Evolutionary conservation across 1,140 invertebrate species (phyloP).

Genomic region (Drosophila repletoides): DNA sequence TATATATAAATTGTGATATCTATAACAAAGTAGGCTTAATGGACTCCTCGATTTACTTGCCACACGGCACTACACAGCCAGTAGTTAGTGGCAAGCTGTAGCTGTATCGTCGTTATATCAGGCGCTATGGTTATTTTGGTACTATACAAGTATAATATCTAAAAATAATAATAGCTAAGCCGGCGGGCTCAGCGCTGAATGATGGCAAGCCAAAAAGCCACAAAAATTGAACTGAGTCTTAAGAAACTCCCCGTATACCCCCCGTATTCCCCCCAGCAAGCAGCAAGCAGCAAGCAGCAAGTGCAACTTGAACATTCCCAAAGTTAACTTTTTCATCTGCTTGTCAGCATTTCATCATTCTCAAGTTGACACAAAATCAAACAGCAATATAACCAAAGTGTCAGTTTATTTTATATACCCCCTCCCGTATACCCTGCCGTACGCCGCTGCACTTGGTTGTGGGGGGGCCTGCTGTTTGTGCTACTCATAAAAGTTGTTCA

Average conservation of each 20-base stretch:
- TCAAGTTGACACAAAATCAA: conserved; percentile 60
- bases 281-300: not conserved
- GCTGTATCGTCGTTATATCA: too few relatives aligned
- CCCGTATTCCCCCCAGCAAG: not conserved
- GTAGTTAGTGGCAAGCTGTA: conserved; percentile 4
- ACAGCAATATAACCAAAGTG: conserved; percentile 34
- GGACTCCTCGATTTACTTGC: conserved; percentile 14
- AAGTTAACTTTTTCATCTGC: conserved; percentile 17
- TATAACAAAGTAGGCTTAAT: conserved; percentile 4
- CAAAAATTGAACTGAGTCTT: conserved; percentile 25
- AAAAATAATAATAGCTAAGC: conserved; percentile 9
- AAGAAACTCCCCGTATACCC: not conserved
- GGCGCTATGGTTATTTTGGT: conserved; percentile 16
- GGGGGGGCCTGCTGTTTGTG: conserved; percentile 28
- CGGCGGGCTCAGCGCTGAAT: not conserved
- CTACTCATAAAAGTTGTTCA: conserved; percentile 36
- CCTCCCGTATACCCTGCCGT: not conserved
- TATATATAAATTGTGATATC: conserved; percentile 1
- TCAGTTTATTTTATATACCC: conserved; percentile 16
- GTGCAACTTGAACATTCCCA: conserved; percentile 12
- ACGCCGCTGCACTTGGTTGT: not conserved
- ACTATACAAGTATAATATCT: conserved; percentile 4
- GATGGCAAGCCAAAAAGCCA: not conserved
- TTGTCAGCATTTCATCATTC: conserved; percentile 44
- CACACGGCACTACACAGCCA: conserved; percentile 25